Evolutionary conservation across 2,797 vertebrate genomes (phyloP).

Genomic region (Delichon dasypus): DNA sequence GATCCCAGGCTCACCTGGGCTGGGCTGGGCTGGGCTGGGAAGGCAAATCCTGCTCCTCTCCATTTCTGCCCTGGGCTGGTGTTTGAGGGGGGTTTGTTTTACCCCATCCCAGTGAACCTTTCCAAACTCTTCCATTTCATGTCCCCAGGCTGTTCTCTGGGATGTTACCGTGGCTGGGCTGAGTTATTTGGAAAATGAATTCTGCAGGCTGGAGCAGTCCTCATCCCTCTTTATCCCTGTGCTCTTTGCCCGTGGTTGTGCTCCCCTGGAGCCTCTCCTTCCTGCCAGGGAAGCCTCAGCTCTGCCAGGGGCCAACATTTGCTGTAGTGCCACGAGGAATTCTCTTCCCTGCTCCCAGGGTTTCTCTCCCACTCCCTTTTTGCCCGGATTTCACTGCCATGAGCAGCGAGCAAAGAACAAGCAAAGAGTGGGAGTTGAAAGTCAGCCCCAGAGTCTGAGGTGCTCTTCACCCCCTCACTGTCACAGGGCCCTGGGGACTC

Average conservation of each 20-base stretch:
- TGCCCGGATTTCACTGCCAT: not conserved
- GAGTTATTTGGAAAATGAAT: not conserved
- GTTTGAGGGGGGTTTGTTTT: not conserved
- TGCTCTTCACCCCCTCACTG: not conserved
- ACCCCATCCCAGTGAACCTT: not conserved
- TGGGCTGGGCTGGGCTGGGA: not conserved
- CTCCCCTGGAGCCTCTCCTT: not conserved
- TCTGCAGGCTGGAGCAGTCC: not conserved
- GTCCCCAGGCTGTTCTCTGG: not conserved
- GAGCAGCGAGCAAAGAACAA: not conserved
- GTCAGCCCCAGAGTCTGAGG: not conserved
- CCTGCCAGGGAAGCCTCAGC: not conserved
- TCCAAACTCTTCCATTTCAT: not conserved
- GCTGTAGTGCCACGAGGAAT: not conserved
- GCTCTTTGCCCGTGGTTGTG: not conserved
- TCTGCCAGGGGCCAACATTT: not conserved
- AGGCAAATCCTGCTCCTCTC: not conserved
- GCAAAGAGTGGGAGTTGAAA: not conserved
- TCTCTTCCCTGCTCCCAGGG: not conserved
- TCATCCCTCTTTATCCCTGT: not conserved
- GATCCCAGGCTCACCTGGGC: not conserved
- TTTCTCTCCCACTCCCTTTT: not conserved
- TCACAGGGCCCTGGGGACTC: not conserved
- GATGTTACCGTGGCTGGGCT: not conserved
- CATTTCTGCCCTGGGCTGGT: fast-evolving